Evolutionary conservation across 2,888 invertebrate genomes (phyloP).

Genomic region (Eueremaeus valkanovi): DNA sequence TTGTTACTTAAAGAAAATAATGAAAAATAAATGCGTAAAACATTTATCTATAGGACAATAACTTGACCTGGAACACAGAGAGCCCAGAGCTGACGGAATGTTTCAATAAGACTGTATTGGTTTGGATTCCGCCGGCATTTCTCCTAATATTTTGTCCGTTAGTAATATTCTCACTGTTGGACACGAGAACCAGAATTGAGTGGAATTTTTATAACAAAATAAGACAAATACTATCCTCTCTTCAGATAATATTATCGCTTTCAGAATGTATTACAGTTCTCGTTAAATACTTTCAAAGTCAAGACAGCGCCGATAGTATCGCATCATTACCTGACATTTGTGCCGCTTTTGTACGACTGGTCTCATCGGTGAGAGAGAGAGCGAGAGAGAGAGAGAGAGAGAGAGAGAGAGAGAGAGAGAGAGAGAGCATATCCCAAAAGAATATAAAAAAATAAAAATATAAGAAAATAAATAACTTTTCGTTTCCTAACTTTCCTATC

Average conservation of each 20-base stretch:
- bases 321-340: slow-evolving; percentile 22
- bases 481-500: too few relatives aligned
- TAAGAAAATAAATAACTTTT: too few relatives aligned
- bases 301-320: not conserved
- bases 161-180: slow-evolving; percentile 3
- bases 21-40: not conserved
- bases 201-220: slow-evolving; percentile 39
- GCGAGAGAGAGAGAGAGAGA: too few relatives aligned
- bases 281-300: not conserved
- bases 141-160: slow-evolving; percentile 19
- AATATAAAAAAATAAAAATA: too few relatives aligned
- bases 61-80: slow-evolving; percentile 39
- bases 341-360: slow-evolving; percentile 14
- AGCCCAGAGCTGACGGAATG: slow-evolving; percentile 38
- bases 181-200: slow-evolving; percentile 3
- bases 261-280: slow-evolving; percentile 13
- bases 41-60: slow-evolving; percentile 34
- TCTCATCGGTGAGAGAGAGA: slow-evolving; percentile 29
- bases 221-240: slow-evolving; percentile 9
- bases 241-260: not conserved
- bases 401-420: too few relatives aligned
- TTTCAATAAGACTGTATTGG: slow-evolving; percentile 39
- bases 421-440: too few relatives aligned
- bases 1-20: too few relatives aligned
- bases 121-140: slow-evolving; percentile 32